Conservation (phyloP, 1,140 invertebrate genomes). For the Lepidostoma basale region DNA sequence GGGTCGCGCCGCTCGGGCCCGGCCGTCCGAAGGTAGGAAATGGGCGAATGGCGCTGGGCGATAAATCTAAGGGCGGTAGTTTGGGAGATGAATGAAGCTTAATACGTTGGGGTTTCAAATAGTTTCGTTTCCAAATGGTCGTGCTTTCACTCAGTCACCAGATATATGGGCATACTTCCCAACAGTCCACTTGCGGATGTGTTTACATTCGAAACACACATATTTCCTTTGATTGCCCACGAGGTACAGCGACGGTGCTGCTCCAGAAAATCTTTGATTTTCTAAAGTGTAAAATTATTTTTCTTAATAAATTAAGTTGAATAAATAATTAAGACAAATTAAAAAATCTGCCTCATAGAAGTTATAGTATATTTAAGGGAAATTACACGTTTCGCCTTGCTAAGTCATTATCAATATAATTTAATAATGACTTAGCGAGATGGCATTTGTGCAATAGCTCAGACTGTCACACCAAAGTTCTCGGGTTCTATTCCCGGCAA, state of each 20-base stretch:
- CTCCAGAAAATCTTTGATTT: no score
- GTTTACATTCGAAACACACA: slow-evolving; percentile 8
- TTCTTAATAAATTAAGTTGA: not conserved
- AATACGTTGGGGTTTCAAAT: slow-evolving; percentile 24
- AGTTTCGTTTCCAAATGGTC: slow-evolving; percentile 24
- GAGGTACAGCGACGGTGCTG: no score
- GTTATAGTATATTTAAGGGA: no score
- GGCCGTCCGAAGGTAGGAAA: slow-evolving; percentile 15
- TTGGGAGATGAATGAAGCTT: slow-evolving; percentile 45
- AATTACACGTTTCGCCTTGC: no score
- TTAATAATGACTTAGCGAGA: no score
- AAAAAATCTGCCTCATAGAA: no score
- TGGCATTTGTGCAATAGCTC: no score
- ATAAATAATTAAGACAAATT: not conserved
- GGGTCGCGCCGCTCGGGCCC: not conserved
- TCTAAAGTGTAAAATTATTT: not conserved
- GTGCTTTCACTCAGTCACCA: slow-evolving; percentile 20
- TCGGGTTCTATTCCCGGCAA: no score
- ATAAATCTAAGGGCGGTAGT: slow-evolving; percentile 45
- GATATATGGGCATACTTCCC: slow-evolving; percentile 18
- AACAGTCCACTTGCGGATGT: not conserved
- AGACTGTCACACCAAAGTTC: no score
- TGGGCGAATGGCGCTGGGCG: slow-evolving; percentile 34
- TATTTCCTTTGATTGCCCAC: no score
- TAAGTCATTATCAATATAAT: no score